These are phyloP conservation scores for Calameuta pallipes DNA, from an alignment of 2,888 invertebrate species.

Conservation along the genomic window DNA sequence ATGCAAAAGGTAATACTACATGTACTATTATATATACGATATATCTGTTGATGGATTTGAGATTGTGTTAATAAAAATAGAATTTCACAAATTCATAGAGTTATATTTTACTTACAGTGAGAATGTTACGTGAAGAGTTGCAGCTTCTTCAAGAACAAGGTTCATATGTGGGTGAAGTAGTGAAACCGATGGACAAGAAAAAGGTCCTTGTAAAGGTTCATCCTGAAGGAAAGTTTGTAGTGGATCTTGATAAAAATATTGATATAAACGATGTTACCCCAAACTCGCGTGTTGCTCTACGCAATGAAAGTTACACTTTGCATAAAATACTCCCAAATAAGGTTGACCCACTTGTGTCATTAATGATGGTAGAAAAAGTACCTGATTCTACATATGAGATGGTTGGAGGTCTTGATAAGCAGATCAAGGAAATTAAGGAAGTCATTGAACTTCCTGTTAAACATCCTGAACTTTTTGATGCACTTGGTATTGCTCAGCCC, in stretches of 20 bases:
- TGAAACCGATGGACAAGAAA: slow-evolving; percentile 99
- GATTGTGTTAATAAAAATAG: background rate
- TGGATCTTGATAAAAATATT: slow-evolving; percentile 98
- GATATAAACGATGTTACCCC: slow-evolving; percentile 98
- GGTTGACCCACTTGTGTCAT: slow-evolving; percentile 97
- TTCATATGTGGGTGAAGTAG: slow-evolving; percentile 99
- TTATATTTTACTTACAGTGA: slow-evolving; percentile 72
- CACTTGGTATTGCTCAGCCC: slow-evolving; percentile 98
- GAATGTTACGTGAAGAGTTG: slow-evolving; percentile 96
- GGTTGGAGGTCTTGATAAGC: slow-evolving; percentile 99
- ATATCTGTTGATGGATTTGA: background rate
- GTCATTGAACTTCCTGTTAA: slow-evolving; percentile 99
- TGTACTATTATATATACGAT: background rate
- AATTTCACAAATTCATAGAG: background rate
- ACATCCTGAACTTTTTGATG: slow-evolving; percentile 99
- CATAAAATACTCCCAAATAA: slow-evolving; percentile 99
- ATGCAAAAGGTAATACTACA: slow-evolving; percentile 85
- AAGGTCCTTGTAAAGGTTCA: slow-evolving; percentile 99
- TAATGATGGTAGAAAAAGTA: slow-evolving; percentile 99
- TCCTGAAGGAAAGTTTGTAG: slow-evolving; percentile 99
- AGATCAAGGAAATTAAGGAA: slow-evolving; percentile 99
- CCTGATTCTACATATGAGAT: slow-evolving; percentile 99
- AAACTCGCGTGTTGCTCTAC: slow-evolving; percentile 95
- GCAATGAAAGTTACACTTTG: slow-evolving; percentile 98
- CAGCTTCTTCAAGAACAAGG: slow-evolving; percentile 98